Evolutionary conservation across 1,140 invertebrate genomes (phyloP).

Genomic region (Drosophila micromelanica): DNA sequence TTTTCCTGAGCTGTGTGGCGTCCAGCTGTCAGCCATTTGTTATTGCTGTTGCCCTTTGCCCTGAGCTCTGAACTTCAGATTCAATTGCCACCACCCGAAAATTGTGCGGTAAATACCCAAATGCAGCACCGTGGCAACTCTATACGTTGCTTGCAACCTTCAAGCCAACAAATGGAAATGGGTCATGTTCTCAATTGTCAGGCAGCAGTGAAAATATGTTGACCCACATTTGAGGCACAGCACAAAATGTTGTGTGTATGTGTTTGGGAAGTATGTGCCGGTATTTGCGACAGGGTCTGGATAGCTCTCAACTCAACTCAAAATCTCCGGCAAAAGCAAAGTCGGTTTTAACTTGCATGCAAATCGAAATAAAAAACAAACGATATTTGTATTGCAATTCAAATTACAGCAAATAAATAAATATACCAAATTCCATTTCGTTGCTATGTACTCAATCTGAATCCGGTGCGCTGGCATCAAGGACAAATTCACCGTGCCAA

Average conservation of each 20-base stretch:
- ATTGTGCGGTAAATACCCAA: background rate
- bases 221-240: constrained; percentile 33
- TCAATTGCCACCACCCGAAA: background rate
- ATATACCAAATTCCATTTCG: background rate
- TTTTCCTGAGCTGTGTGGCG: no score
- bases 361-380: background rate
- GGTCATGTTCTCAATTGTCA: constrained; percentile 18
- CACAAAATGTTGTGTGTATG: constrained; percentile 4
- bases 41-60: background rate
- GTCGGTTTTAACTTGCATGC: background rate
- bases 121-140: background rate
- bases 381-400: background rate
- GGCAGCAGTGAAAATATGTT: constrained; percentile 42
- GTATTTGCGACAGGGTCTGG: constrained; percentile 2
- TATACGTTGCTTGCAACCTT: constrained; percentile 7
- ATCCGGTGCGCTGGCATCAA: constrained; percentile 39
- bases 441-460: constrained; percentile 6
- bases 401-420: constrained; percentile 12
- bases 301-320: background rate
- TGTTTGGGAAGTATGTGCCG: background rate
- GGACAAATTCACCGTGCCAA: constrained; percentile 64
- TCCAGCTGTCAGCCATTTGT: background rate
- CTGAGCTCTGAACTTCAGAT: background rate
- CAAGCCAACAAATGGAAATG: constrained; percentile 9
- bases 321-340: background rate